Evolutionary conservation across 1,140 invertebrate genomes (phyloP), one percentile per base, ranked within the genome.

Genomic region (Scaptomyza pallida): DNA sequence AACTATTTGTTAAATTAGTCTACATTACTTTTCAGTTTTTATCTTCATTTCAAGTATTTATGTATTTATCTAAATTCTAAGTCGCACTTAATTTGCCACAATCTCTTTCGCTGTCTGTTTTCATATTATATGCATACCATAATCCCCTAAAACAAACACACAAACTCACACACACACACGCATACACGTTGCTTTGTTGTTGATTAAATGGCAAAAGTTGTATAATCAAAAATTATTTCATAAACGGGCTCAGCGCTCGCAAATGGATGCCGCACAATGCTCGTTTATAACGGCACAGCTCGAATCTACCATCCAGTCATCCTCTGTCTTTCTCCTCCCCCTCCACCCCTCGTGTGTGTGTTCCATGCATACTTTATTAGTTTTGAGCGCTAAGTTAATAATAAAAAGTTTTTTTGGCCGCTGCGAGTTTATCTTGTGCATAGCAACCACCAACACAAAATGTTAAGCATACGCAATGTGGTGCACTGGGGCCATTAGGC

Each of bases 381-480:
- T 85, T 81, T 69, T 56, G 45, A 81, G 65, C 77, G 51, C 81
- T 75, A 85, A 85, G 86, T 86, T 86, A 85, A 77, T 86, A 86
- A 88, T 67, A 81, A 77, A 85, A 85, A 85, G 57, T 83, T 81
- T 64, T n/a, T 74, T 78, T 30, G 26, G 68, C 41, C 23, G 48
- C 15, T 54, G 56, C 26, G 74, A 64, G 78, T 81, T 82, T 78
- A 81, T 81, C 67, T 61, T 72, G n/a, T n/a, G 63, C 59, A 51
- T 60, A 40, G 50, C 30, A 21, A 50, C 47, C 40, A 8, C 35
- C 61, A 70, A 72, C 61, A 54, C 55, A 75, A 65, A 76, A 74
- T 74, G 60, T 74, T 78, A 76, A 74, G 63, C 78, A 80, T 80
- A 69, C 68, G 67, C 63, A 77, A 47, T 64, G 74, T 77, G 54